These are phyloP conservation scores for Urocitellus parryii DNA, from an alignment of 2,113 vertebrate species.

Conservation along the genomic window DNA sequence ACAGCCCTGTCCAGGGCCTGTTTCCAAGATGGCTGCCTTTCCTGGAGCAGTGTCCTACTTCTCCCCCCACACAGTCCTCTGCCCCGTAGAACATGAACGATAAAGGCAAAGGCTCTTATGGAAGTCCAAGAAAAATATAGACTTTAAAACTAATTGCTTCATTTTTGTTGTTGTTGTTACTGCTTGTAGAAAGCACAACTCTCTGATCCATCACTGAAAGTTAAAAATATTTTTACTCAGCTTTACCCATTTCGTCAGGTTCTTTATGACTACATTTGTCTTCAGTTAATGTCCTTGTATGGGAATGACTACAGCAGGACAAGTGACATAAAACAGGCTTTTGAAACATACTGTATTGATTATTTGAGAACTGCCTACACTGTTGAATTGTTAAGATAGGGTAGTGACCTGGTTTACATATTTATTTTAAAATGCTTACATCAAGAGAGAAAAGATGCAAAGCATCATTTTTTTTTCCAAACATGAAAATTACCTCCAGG, in stretches of 20 bases:
- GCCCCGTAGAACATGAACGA: fast-evolving
- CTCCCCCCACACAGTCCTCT: not conserved
- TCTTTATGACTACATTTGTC: not conserved
- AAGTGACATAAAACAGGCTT: not conserved
- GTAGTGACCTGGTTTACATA: constrained; percentile 39
- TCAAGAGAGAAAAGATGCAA: constrained; percentile 56
- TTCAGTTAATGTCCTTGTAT: not conserved
- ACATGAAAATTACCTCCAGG: constrained; percentile 10
- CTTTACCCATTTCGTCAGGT: not conserved
- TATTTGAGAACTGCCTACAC: not conserved
- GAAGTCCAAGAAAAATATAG: not conserved
- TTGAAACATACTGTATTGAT: not conserved
- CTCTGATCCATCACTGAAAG: not conserved
- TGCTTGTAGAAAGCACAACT: not conserved
- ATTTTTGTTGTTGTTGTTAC: not conserved
- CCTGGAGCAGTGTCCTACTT: not conserved
- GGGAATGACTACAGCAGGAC: not conserved
- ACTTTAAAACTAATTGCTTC: too few relatives aligned
- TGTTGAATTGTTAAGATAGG: not conserved
- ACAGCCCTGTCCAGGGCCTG: not conserved
- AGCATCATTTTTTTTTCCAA: constrained; percentile 1
- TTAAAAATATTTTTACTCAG: not conserved
- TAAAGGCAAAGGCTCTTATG: not conserved
- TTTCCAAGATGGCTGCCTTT: not conserved
- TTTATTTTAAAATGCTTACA: not conserved